Base-by-base conservation (phyloP, 1,140 invertebrate genomes). In the Heliconius himera region DNA sequence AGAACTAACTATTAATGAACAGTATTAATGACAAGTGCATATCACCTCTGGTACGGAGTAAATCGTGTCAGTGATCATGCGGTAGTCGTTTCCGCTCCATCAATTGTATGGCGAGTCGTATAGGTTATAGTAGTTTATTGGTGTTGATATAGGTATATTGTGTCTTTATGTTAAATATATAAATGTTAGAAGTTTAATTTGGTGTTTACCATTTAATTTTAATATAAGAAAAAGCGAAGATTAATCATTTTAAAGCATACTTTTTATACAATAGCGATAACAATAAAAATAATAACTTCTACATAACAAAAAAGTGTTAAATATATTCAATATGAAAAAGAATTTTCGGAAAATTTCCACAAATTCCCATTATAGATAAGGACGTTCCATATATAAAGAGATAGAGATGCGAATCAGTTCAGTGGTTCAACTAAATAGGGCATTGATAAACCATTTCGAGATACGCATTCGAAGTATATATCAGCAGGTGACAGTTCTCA, bases 31-130 rank as follows among this genome's bases (percentile, higher is more conserved):
- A 60, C 20, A 22, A 60, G n/a, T 22, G 11, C 11, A 46, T 3
- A 46, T 11, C 41, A 46, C 16, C 41, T 46, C 41, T 46, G 41
- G 41, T 46, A 46, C 41, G 13, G 0, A 8, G 26, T 11, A n/a
- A 60, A 60, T 60, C 56, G 56, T 22, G 56, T 60, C 56, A 60
- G 56, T 60, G 56, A 26, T 22, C 56, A 60, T 60, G 56, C 56
- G 22, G 56, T 60, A 60, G 54, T 60, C 41, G 41, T 46, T 60
- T 26, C 26, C n/a, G 54, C 54, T 20, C n/a, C n/a, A 60, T 60
- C n/a, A 26, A 26, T 60, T 60, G n/a, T 26, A 60, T 26, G n/a
- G 54, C 8, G 2, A 22, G 2, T 60, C 8, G 54, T 22, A 60
- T 9, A 9, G 9, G 8, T 22, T 60, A 11, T 60, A 26, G n/a